These are phyloP conservation scores for Drosophila antonietae DNA, from an alignment of 2,888 invertebrate genomes.

Conservation along the genomic window DNA sequence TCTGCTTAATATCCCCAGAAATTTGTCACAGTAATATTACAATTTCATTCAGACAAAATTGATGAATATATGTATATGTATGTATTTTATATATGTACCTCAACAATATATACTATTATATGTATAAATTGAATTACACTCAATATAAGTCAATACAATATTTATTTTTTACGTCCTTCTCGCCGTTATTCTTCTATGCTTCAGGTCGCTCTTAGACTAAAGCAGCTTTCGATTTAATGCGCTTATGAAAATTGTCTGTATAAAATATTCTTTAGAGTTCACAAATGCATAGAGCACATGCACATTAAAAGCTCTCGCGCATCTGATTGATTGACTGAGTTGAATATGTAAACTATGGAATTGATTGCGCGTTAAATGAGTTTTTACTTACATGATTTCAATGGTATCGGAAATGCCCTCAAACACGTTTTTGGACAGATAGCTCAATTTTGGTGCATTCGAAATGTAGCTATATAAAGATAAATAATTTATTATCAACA, in stretches of 20 bases:
- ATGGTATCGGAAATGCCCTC: slow-evolving; percentile 83
- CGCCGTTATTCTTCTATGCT: not conserved
- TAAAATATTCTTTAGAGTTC: not conserved
- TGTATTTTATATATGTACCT: no score
- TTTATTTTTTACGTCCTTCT: not conserved
- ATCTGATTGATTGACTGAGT: not conserved
- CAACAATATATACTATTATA: no score
- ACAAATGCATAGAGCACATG: not conserved
- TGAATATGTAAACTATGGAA: not conserved
- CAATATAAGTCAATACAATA: not conserved
- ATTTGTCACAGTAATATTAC: not conserved
- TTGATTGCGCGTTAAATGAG: not conserved
- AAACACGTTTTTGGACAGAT: slow-evolving; percentile 83
- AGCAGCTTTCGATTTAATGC: not conserved
- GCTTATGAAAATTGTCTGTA: not conserved
- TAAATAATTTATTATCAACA: not conserved
- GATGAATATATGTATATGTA: no score
- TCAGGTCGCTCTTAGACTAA: not conserved
- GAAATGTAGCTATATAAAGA: slow-evolving; percentile 87
- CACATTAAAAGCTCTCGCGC: no score
- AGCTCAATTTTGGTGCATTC: slow-evolving; percentile 87
- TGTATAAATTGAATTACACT: no score
- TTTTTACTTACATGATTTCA: slow-evolving; percentile 86
- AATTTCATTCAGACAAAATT: no score
- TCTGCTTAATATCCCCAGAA: not conserved